Evolutionary conservation across 2,113 vertebrate genomes (phyloP), one percentile per base, ranked within the genome.

Genomic region (Girardinichthys multiradiatus): DNA sequence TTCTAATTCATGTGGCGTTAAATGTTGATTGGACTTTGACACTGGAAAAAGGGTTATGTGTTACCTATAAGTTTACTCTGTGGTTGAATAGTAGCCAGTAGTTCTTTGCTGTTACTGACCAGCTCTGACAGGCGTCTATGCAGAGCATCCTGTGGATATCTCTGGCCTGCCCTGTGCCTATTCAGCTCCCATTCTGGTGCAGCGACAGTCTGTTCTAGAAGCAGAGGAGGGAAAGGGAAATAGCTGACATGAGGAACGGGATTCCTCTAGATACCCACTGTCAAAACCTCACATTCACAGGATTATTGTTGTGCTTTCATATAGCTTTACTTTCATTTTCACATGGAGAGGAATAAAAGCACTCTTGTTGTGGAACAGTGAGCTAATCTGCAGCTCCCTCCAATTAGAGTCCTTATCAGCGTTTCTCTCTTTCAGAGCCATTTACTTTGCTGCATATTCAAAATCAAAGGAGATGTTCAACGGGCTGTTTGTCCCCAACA

Each of bases 381-480:
- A 64, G 64, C 27, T 58, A 45, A 71, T 72, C 26, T 80, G 28
- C 15, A 68, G 39, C 11, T 62, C n/a, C 19, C 26, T 27, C 28
- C 13, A n/a, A 70, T 30, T 66, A 0, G 29, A 54, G 51, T 64
- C 74, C 21, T 81, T 26, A 89, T 58, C 77, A 35, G 72, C 61
- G 24, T 87, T 66, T 77, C 42, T 90, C 35, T 87, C 45, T 81
- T 79, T 60, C 95, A 99, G 97, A 92, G 98, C 98, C 39, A 95
- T 99, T 81, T 99, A 99, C 87, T 99, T 99, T 90, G 96, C 94
- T 1, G 97, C 97, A 35, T 99, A 99, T 88, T 98, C 96, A 0
- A 98, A 96, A 92, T 95, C 98, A 72, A 99, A 98, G 90, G 97
- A 99, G 87, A 83, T 85, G 15, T 97, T 97, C 89, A 99, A 97